Evolutionary conservation across 2,113 vertebrate species (phyloP), one percentile per base, ranked within the genome.

Genomic region (Pomatorhinus ruficollis): DNA sequence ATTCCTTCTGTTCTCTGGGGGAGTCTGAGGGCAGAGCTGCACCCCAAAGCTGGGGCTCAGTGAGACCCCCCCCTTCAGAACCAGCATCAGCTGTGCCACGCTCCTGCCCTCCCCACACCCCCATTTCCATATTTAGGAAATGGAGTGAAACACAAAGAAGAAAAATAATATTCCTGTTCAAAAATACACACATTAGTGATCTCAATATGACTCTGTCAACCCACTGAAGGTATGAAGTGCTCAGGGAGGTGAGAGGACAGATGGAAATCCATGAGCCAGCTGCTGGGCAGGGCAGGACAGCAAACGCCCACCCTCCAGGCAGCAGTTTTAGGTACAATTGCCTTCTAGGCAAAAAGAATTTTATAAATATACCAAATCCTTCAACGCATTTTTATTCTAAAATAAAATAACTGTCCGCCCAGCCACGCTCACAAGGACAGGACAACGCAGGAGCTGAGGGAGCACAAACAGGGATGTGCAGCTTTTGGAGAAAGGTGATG

Each of bases 151-250:
- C 4, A 60, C 39, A 18, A 37, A 60, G 22, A 8, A 19, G 50
- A 47, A 83, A 44, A 35, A 5, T 0, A 11, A 27, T 1, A 4
- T 47, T 80, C n/a, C n/a, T 56, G 30, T 50, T 63, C 15, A 71
- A 42, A 87, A 65, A 4, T 1, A 63, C 13, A 49, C 6, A 14
- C 4, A 24, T 2, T 15, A 11, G 37, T 9, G 40, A 27, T 16
- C 17, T 49, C 20, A 50, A 30, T 2, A 0, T 0, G 1, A 42
- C 7, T 5, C 33, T 31, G 9, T 10, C 23, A 11, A n/a, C 0
- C 1, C 28, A 4, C 3, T 8, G 25, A 44, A 9, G 21, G 22
- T 10, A 15, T 1, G 21, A 50, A 56, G 33, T 6, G n/a, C 52
- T 45, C 12, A 12, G 63, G 45, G 22, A 60, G 40, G 68, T 3